A percentile compares a stretch with the other conserved stretches of the same genome.
Conservation (phyloP, 2,797 vertebrate genomes). For the Esox lucius region DNA sequence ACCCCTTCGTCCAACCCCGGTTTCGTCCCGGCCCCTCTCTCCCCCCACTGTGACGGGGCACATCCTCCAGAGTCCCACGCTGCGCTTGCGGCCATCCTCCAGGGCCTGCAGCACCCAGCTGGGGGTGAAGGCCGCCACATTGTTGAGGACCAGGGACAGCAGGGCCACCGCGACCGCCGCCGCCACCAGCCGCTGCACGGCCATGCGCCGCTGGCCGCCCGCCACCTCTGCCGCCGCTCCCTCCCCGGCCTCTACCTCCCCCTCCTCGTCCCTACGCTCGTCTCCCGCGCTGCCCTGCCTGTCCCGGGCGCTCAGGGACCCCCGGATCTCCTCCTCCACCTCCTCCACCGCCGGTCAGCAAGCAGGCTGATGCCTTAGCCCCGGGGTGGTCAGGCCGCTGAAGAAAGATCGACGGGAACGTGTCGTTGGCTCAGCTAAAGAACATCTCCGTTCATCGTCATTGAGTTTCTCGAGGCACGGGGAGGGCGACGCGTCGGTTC, state of each 20-base stretch:
- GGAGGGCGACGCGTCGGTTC: conserved; percentile 41
- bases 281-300: conserved; percentile 59
- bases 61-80: conserved; percentile 93
- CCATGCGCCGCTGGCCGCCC: conserved; percentile 78
- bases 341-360: conserved; percentile 47
- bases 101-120: conserved; percentile 93
- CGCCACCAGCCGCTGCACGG: conserved; percentile 90
- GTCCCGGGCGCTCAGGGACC: conserved; percentile 52
- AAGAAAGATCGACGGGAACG: conserved; percentile 23
- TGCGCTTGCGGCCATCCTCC: conserved; percentile 90
- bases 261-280: conserved; percentile 77
- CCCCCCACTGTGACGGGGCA: conserved; percentile 78
- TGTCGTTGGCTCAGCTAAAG: conserved; percentile 80
- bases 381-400: conserved; percentile 27
- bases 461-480: conserved; percentile 49
- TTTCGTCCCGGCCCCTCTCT: conserved; percentile 73
- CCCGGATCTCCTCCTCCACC: conserved; percentile 38
- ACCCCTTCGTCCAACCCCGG: conserved; percentile 59
- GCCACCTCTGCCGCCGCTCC: conserved; percentile 42
- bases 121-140: conserved; percentile 91
- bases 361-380: conserved; percentile 26
- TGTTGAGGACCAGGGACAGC: conserved; percentile 93
- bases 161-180: conserved; percentile 91
- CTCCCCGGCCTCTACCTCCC: conserved; percentile 61
- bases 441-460: conserved; percentile 96